A percentile compares a stretch with the other conserved stretches of the same genome.
These are phyloP conservation scores for Bellardia bayeri DNA, from an alignment of 2,888 invertebrate species.

Conservation along the genomic window DNA sequence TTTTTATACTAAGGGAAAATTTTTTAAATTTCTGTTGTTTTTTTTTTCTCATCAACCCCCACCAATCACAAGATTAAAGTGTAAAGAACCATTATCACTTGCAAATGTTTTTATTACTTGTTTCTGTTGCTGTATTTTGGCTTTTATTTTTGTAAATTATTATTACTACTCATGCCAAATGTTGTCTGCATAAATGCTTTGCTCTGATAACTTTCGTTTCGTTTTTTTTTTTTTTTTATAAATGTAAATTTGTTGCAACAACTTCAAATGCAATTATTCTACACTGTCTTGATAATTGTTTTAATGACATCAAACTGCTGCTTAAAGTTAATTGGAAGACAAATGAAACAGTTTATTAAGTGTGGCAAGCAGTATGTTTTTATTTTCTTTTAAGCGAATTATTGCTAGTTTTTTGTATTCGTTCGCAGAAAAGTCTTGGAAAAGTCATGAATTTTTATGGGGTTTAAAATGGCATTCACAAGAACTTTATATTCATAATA, in stretches of 20 bases:
- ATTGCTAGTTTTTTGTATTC: not conserved
- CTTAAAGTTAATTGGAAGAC: constrained; percentile 61
- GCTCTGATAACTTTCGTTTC: constrained; percentile 45
- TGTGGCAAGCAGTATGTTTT: constrained; percentile 20
- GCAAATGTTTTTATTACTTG: constrained; percentile 27
- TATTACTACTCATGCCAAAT: constrained; percentile 57
- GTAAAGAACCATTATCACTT: constrained; percentile 34
- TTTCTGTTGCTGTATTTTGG: not conserved
- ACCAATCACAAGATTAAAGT: constrained; percentile 3
- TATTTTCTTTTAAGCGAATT: constrained; percentile 1
- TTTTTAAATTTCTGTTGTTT: constrained; percentile 6
- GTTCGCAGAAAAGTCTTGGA: not conserved
- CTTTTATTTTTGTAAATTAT: constrained; percentile 29
- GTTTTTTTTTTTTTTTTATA: not conserved
- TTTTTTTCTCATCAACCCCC: not conserved
- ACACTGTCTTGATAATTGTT: constrained; percentile 58
- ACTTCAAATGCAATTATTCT: constrained; percentile 45
- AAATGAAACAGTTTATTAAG: constrained; percentile 44
- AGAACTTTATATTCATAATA: constrained; percentile 21
- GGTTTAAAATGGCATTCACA: constrained; percentile 36
- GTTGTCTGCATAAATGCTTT: constrained; percentile 44
- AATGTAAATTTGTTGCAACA: not conserved
- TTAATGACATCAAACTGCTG: constrained; percentile 55
- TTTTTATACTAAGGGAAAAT: constrained; percentile 10
- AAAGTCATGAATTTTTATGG: constrained; percentile 50